Evolutionary conservation across 1,140 invertebrate genomes (phyloP), one percentile per base, ranked within the genome.

Genomic region (Nylanderia fulva): DNA sequence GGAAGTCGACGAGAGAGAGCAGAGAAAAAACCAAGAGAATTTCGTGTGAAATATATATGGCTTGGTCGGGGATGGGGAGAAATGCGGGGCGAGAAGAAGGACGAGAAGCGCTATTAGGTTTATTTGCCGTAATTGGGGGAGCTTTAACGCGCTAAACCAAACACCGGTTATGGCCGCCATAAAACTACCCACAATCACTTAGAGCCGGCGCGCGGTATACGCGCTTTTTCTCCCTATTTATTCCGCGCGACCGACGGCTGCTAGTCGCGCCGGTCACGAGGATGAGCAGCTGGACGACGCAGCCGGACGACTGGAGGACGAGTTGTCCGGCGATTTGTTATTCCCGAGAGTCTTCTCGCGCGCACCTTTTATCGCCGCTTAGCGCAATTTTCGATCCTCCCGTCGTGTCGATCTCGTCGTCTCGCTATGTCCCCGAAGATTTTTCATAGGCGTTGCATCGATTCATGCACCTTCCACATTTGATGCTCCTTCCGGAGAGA

Each of bases 121-220:
- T 93, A 94, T 93, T 92, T 92, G 90, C 91, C 90, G 86, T 93
- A 93, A 93, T 93, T 93, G 92, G 90, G 91, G 89, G 88, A 93
- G 87, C 89, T 92, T 91, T 89, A 92, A 92, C 91, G 91, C 90
- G 90, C 90, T 92, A 93, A 93, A 93, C 89, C 92, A 93, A 94
- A 93, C 91, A 94, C 91, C 90, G 90, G 91, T 94, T 94, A 94
- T 93, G 85, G 89, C 91, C 63, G 91, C 84, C 93, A 92, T 94
- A 93, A 94, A 94, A 92, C 91, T 93, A 92, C 92, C 93, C 93
- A 93, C 93, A 93, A 93, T 94, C 92, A 92, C 92, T 93, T 93
- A 93, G 91, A 92, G 85, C 74, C 75, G 88, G 88, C 85, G 85
- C 87, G 85, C 79, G 88, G 86, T 82, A 48, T 48, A 68, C 86